Evolutionary conservation across 1,140 invertebrate genomes (phyloP).

Genomic region (Aporrectodea caliginosa): DNA sequence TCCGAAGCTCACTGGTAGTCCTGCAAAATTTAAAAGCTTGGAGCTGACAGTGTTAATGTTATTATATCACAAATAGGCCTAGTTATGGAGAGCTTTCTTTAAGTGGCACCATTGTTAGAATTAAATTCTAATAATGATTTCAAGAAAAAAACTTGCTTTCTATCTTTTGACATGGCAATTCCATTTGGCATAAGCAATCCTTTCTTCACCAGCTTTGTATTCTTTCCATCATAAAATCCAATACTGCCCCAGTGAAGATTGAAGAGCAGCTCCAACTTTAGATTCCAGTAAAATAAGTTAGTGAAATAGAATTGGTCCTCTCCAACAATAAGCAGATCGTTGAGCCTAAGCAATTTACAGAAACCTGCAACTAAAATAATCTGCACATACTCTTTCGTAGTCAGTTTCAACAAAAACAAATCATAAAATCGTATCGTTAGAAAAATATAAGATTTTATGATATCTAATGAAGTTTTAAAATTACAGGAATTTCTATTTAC

Average conservation of each 20-base stretch:
- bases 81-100: not conserved
- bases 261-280: constrained; percentile 17
- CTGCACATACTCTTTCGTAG: no score
- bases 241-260: constrained; percentile 35
- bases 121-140: not conserved
- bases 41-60: not conserved
- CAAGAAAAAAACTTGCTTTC: constrained; percentile 31
- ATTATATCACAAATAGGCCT: no score
- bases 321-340: no score
- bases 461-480: no score
- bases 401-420: no score
- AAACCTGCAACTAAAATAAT: no score
- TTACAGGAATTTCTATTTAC: no score
- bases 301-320: no score
- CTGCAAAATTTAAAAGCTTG: not conserved
- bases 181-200: constrained; percentile 40
- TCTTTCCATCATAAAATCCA: constrained; percentile 36
- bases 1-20: no score
- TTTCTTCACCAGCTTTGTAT: constrained; percentile 34
- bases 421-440: no score
- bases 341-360: no score
- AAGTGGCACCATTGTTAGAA: not conserved
- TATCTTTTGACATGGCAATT: constrained; percentile 37
- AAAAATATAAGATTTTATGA: no score
- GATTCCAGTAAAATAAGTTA: constrained; percentile 32